phyloP scores from a whole-genome alignment of 2,888 invertebrate genomes.

The Polymixis flavicincta region DNA sequence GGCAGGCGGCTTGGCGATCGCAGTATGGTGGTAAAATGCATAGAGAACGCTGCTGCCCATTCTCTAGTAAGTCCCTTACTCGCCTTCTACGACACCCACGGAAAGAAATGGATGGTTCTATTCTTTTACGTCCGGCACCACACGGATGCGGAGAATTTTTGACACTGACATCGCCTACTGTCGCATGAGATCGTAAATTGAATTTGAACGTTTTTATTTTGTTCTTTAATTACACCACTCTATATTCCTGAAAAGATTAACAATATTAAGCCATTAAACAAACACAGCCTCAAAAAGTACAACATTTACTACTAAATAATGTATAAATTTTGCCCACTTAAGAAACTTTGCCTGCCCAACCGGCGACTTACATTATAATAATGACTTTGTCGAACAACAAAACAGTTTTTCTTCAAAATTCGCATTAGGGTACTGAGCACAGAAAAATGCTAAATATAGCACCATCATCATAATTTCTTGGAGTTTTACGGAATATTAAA shows the following conservation, averaged over 20 bases:
- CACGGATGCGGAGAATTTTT: too few relatives aligned
- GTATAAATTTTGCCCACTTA: slow-evolving; percentile 69
- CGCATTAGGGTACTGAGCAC: slow-evolving; percentile 81
- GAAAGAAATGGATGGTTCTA: too few relatives aligned
- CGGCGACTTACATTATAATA: slow-evolving; percentile 88
- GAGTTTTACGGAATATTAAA: slow-evolving; percentile 40
- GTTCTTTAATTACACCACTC: neutral
- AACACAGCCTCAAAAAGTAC: slow-evolving; percentile 56
- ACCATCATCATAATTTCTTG: slow-evolving; percentile 45
- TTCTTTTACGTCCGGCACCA: too few relatives aligned
- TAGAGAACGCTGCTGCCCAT: too few relatives aligned
- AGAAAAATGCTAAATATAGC: slow-evolving; percentile 63
- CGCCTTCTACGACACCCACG: too few relatives aligned
- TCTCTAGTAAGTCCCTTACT: too few relatives aligned
- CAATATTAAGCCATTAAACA: slow-evolving; percentile 62
- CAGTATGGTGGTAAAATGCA: too few relatives aligned
- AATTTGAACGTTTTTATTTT: too few relatives aligned
- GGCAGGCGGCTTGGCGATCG: too few relatives aligned
- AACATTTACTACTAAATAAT: slow-evolving; percentile 71
- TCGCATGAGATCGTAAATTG: too few relatives aligned
- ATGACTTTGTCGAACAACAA: slow-evolving; percentile 83
- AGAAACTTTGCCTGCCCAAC: slow-evolving; percentile 77
- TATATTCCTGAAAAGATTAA: slow-evolving; percentile 48
- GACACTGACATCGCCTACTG: too few relatives aligned
- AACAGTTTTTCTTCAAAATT: slow-evolving; percentile 80